These are phyloP conservation scores for Cantharis lateralis DNA, from an alignment of 2,888 invertebrate genomes.

Conservation along the genomic window DNA sequence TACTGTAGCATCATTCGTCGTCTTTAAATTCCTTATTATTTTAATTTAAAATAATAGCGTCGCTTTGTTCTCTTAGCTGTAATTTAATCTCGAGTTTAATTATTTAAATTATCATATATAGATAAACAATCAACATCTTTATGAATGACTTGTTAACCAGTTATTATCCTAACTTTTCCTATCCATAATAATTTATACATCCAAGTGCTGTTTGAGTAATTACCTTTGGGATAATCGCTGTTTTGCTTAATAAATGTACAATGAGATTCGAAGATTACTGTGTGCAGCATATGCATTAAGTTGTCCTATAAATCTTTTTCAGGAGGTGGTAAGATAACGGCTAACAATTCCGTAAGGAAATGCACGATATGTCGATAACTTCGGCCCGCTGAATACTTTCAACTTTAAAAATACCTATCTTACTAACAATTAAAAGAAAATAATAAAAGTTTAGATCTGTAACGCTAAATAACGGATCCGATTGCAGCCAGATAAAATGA, in stretches of 20 bases:
- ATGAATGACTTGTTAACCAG: neutral
- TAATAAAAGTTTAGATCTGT: no score
- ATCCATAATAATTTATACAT: neutral
- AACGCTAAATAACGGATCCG: no score
- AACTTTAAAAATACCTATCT: neutral
- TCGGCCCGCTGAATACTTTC: neutral
- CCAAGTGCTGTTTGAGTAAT: slow-evolving; percentile 10
- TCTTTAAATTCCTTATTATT: neutral
- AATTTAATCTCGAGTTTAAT: neutral
- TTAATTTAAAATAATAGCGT: neutral
- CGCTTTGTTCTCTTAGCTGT: neutral
- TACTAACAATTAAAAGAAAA: no score
- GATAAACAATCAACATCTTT: neutral
- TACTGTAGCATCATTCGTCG: neutral
- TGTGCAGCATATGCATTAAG: slow-evolving; percentile 20
- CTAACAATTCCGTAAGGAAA: neutral
- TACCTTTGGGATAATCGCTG: slow-evolving; percentile 20
- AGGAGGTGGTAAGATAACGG: neutral
- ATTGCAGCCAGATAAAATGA: no score
- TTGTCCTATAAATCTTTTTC: slow-evolving; percentile 22
- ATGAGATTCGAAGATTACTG: slow-evolving; percentile 26
- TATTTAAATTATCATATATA: neutral
- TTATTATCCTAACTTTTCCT: neutral
- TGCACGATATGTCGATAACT: neutral
- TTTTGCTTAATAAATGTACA: slow-evolving; percentile 25